phyloP scores from a whole-genome alignment of 2,113 vertebrate species.

The Seriola aureovittata region DNA sequence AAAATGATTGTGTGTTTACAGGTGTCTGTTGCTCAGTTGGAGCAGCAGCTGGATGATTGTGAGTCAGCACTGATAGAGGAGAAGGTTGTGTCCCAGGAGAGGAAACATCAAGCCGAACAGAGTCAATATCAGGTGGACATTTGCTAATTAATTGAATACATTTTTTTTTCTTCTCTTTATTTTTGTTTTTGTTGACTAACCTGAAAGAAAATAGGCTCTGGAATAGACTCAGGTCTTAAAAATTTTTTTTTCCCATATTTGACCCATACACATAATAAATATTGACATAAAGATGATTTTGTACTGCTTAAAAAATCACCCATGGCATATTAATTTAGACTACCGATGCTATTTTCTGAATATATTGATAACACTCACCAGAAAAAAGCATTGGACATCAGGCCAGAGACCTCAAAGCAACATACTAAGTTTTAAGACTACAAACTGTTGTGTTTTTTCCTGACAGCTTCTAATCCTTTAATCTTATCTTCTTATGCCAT shows the following conservation, averaged over 20 bases:
- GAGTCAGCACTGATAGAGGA: conserved; percentile 83
- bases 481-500: neutral
- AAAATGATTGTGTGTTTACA: conserved; percentile 62
- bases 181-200: neutral
- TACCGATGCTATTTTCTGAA: neutral
- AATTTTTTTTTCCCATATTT: too few species aligned
- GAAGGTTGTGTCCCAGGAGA: conserved; percentile 81
- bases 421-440: neutral
- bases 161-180: neutral
- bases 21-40: conserved; percentile 80
- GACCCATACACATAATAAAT: neutral
- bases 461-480: neutral
- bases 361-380: neutral
- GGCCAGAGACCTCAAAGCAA: too few species aligned
- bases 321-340: neutral
- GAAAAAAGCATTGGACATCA: neutral
- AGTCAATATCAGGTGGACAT: conserved; percentile 84
- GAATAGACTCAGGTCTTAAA: neutral
- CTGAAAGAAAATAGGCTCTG: neutral
- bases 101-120: conserved; percentile 80
- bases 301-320: neutral
- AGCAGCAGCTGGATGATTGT: conserved; percentile 77
- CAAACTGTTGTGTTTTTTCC: neutral
- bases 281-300: neutral
- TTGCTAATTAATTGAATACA: neutral